Percentiles rank a stretch among this genome's conserved stretches.
Conservation (phyloP, 2,797 vertebrate species). For the Poeciliopsis gracilis region DNA sequence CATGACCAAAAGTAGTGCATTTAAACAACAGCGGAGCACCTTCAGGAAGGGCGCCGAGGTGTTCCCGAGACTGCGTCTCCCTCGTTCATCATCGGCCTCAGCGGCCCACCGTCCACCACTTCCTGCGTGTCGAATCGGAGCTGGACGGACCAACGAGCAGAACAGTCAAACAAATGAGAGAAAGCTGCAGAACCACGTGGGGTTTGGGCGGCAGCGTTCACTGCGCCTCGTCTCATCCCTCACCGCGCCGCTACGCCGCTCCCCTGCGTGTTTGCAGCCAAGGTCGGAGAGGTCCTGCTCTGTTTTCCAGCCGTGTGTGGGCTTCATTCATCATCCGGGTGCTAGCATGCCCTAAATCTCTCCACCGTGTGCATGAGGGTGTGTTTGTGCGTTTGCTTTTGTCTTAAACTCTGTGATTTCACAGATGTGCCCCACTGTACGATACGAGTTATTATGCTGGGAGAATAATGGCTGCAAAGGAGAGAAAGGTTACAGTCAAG, state of each 20-base stretch:
- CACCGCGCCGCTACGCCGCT: slow-evolving; percentile 30
- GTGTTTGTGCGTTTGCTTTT: slow-evolving; percentile 5
- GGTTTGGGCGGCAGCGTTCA: too few species aligned
- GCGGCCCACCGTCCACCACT: background rate
- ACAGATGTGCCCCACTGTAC: slow-evolving; percentile 8
- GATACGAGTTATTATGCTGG: background rate
- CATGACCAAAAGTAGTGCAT: slow-evolving; percentile 5
- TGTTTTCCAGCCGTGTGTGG: slow-evolving; percentile 71
- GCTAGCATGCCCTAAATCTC: slow-evolving; percentile 72
- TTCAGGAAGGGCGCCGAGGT: slow-evolving; percentile 11
- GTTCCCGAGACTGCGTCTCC: background rate
- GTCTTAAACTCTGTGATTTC: slow-evolving; percentile 44
- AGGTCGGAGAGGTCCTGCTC: slow-evolving; percentile 71
- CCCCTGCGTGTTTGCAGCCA: slow-evolving; percentile 67
- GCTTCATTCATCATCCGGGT: slow-evolving; percentile 77
- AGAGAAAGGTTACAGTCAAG: background rate
- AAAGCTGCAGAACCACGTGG: slow-evolving; percentile 24
- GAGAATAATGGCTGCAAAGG: background rate
- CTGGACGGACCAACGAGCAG: background rate
- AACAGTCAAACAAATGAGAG: background rate
- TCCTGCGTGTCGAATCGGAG: background rate
- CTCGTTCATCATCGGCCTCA: slow-evolving; percentile 12
- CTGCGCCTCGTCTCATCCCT: slow-evolving; percentile 25
- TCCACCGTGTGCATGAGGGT: slow-evolving; percentile 23
- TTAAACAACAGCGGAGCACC: slow-evolving; percentile 12